Base-by-base conservation (phyloP, 2,888 invertebrate genomes). In the Byasa hedistus region DNA sequence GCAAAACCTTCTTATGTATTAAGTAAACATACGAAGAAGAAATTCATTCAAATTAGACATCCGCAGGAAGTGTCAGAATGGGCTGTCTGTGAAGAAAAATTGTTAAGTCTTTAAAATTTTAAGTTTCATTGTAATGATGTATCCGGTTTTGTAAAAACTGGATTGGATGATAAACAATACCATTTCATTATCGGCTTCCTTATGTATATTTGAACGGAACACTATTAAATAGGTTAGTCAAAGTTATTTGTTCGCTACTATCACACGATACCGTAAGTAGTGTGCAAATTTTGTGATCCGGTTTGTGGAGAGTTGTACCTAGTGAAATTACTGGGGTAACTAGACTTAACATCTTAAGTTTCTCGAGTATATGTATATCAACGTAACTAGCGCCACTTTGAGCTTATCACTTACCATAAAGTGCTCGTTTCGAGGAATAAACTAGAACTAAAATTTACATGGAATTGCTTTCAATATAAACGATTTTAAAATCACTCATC, bases 21-120 rank as follows among this genome's bases (percentile, higher is more conserved):
- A 51, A 51, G 21, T 51, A 51, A 51, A 51, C 15, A 7, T 32
- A 51, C 44, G 55, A 66, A 66, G 57, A 62, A 66, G 58, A 66
- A 67, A 67, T n/a, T 54, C 63, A 63, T 67, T 67, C 67, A 60
- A 67, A 67, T 60, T 51, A 32, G 65, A 61, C 65, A 55, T n/a
- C 21, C 48, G 3, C 63, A 32, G 22, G 44, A 67, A 63, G 63
- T 63, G 67, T 60, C 67, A 67, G 58, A 55, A 67, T 67, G 67
- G 67, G 48, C 48, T 44, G 58, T 32, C 55, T 63, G 27, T 63
- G 21, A 63, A 63, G 62, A 63, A 48, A 64, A 63, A 63, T 63
- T 39, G 36, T 62, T 52, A 63, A 56, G 23, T 63, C 24, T n/a
- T 54, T 60, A 22, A 63, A 63, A 63, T 63, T 67, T 60, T 63